Percentiles rank a stretch among this genome's conserved stretches.
Conservation (phyloP, 2,113 vertebrate species). For the Monopterus albus region DNA sequence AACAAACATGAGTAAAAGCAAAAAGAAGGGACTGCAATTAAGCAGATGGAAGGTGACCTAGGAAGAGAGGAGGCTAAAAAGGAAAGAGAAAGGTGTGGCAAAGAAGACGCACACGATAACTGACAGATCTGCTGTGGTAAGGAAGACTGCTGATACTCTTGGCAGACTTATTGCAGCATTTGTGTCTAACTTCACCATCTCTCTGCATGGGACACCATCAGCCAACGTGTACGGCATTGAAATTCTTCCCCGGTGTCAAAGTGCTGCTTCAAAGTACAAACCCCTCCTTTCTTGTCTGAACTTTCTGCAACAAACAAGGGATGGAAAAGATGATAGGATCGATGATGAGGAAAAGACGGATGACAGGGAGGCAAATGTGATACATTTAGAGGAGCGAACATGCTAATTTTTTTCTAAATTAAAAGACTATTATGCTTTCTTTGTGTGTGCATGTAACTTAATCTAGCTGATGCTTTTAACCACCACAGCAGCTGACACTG, state of each 20-base stretch:
- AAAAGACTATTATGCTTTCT: neutral
- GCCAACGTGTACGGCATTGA: slow-evolving; percentile 4
- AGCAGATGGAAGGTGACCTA: neutral
- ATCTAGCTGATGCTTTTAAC: slow-evolving; percentile 6
- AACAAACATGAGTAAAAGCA: too few relatives aligned
- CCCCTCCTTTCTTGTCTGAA: neutral
- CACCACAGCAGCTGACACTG: neutral
- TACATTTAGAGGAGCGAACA: neutral
- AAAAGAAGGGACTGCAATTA: neutral
- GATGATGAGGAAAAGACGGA: neutral
- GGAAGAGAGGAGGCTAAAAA: neutral
- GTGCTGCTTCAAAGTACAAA: neutral
- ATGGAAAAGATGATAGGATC: slow-evolving; percentile 6
- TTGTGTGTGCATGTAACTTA: neutral
- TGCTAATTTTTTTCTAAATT: neutral
- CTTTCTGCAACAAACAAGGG: neutral
- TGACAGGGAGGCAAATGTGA: neutral
- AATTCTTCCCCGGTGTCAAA: slow-evolving; percentile 14
- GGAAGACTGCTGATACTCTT: slow-evolving; percentile 6
- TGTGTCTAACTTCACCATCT: slow-evolving; percentile 30
- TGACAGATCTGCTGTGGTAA: slow-evolving; percentile 27
- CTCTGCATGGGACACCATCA: slow-evolving; percentile 14
- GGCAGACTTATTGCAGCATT: slow-evolving; percentile 10
- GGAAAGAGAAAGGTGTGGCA: neutral
- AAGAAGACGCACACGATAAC: neutral